These are phyloP conservation scores for Eledona agricola DNA, from an alignment of 2,888 invertebrate genomes.

Conservation along the genomic window DNA sequence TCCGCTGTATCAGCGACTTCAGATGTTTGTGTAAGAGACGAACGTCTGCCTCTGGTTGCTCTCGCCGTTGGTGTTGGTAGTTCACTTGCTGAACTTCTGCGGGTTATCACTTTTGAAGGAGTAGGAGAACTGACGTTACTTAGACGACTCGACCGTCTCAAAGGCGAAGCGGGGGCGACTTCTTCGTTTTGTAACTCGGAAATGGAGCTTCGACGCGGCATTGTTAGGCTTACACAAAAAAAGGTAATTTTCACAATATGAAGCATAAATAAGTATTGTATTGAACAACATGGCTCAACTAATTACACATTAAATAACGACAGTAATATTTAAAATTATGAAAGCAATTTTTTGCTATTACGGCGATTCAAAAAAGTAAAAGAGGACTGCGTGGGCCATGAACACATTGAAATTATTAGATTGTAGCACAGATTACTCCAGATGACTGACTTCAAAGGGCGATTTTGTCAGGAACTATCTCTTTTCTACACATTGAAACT, in stretches of 20 bases:
- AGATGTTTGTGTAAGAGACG: slow-evolving; percentile 8
- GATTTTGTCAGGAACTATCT: too few species aligned
- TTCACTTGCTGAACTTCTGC: slow-evolving; percentile 20
- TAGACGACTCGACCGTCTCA: slow-evolving; percentile 15
- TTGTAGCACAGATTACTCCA: too few species aligned
- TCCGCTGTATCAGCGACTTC: background rate
- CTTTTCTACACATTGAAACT: too few species aligned
- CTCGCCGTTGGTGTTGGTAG: slow-evolving; percentile 7
- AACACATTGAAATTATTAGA: too few species aligned
- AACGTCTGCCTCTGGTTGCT: slow-evolving; percentile 17
- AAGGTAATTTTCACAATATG: slow-evolving; percentile 1
- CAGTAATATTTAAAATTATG: too few species aligned
- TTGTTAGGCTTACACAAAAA: slow-evolving; percentile 4
- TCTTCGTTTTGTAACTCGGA: slow-evolving; percentile 19
- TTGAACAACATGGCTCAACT: background rate
- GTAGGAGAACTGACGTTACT: slow-evolving; percentile 11
- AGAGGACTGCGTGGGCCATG: too few species aligned
- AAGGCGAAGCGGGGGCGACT: slow-evolving; percentile 5
- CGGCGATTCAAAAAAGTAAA: too few species aligned
- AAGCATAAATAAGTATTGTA: background rate
- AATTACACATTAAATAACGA: too few species aligned
- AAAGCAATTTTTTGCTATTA: too few species aligned
- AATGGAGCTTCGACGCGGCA: slow-evolving; percentile 10
- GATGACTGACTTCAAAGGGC: too few species aligned
- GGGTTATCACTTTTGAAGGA: slow-evolving; percentile 12